A percentile compares a stretch with the other conserved stretches of the same genome.
Evolutionary conservation across 2,113 vertebrate genomes (phyloP).

Genomic region (Nyctereutes procyonoides): DNA sequence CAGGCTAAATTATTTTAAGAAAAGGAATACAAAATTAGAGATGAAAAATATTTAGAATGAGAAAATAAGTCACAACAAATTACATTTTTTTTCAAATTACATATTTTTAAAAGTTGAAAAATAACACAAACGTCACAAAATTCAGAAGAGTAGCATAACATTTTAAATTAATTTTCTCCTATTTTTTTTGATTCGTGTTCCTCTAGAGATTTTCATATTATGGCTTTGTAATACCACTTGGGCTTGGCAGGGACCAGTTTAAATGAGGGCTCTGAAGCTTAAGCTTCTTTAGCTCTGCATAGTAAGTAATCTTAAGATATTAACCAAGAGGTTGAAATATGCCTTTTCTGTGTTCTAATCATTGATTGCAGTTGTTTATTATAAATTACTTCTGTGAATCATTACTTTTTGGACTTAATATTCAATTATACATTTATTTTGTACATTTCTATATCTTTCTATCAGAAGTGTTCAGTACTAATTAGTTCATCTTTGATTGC

Average conservation of each 20-base stretch:
- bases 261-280: background rate
- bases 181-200: background rate
- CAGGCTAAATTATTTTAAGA: constrained; percentile 16
- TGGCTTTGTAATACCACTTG: background rate
- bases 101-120: constrained; percentile 32
- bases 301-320: constrained; percentile 43
- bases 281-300: constrained; percentile 24
- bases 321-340: constrained; percentile 14
- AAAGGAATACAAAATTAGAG: background rate
- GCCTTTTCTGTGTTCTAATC: background rate
- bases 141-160: background rate
- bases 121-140: background rate
- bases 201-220: constrained; percentile 2
- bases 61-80: background rate
- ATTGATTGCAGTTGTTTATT: constrained; percentile 8
- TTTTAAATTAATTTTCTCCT: background rate
- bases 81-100: background rate
- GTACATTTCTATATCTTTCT: constrained; percentile 22
- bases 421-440: constrained; percentile 22
- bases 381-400: background rate
- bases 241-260: background rate
- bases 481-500: background rate
- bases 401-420: background rate
- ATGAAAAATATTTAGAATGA: constrained; percentile 3
- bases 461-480: background rate